Evolutionary conservation across 2,888 invertebrate genomes (phyloP), one percentile per base, ranked within the genome.

Genomic region (Ennomos erosarius): DNA sequence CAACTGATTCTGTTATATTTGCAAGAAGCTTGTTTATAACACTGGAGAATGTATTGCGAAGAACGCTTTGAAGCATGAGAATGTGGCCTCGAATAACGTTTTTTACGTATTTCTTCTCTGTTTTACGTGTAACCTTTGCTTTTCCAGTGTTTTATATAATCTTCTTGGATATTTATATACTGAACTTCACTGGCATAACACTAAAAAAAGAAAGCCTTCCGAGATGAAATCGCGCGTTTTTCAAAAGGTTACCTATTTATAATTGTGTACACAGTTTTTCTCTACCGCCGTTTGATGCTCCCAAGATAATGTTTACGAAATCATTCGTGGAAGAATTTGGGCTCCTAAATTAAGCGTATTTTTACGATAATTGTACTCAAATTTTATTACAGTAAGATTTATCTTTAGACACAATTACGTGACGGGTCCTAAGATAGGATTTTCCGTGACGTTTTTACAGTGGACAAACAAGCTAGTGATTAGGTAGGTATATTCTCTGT

Each of bases 291-390:
- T 78, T 74, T 68, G 89, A 90, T 88, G 88, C 83, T 78, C 86
- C 81, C 78, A 69, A 83, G 89, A 88, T 86, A 82, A 78, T 60
- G 73, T 64, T 90, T 85, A 87, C 87, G 88, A 85, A 90, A 90
- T 78, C 59, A 60, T 67, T 66, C 88, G 86, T 90, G 90, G 69
- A 87, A 80, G 84, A 82, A 90, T 90, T 81, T 73, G 65, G 67
- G 70, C 71, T 68, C 71, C 71, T 60, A 51, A 47, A 55, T 59
- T 70, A 61, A 64, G 67, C 44, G 38, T 61, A 73, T 75, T 79
- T 26, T 73, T 68, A 59, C 52, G 55, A 69, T 81, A 80, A 82
- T 82, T 82, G 81, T 74, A 73, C 71, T 68, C 69, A 76, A 77
- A 73, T 72, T 75, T 72, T 76, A 67, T 58, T 62, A 56, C 53